phyloP scores from a whole-genome alignment of 1,140 invertebrate genomes.

The Phymastichus coffea region DNA sequence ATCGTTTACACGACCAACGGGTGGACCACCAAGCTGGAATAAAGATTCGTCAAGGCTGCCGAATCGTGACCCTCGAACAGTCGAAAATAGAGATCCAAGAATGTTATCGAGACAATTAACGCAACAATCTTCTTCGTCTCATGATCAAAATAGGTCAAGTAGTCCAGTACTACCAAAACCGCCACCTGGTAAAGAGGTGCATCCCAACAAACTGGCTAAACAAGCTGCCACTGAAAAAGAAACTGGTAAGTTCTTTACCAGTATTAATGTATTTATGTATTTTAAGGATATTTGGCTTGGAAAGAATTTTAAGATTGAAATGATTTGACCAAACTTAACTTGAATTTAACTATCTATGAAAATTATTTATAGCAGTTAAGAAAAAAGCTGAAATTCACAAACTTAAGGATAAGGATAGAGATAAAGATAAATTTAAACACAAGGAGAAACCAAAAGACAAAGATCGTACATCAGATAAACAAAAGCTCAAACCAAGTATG shows the following conservation, averaged over 20 bases:
- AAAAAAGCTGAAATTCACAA: background rate
- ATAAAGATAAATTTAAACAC: background rate
- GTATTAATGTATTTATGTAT: too few species aligned
- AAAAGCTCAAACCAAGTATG: conserved; percentile 1
- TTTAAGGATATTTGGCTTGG: background rate
- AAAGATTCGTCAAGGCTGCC: background rate
- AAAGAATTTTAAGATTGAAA: background rate
- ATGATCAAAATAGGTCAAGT: too few species aligned
- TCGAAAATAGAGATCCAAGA: conserved; percentile 12
- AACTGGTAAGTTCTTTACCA: background rate
- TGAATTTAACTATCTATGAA: too few species aligned
- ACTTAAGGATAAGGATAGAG: background rate
- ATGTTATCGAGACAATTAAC: too few species aligned
- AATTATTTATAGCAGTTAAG: background rate
- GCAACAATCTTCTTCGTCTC: too few species aligned
- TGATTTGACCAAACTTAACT: too few species aligned
- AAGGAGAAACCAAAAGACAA: background rate
- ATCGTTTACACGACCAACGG: conserved; percentile 2
- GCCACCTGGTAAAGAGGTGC: conserved; percentile 15
- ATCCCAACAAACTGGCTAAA: conserved; percentile 10
- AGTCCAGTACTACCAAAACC: too few species aligned
- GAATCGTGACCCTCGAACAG: background rate
- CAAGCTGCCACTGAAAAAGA: conserved; percentile 15
- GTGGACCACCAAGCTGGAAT: background rate
- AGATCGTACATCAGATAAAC: conserved; percentile 2